Evolutionary conservation across 2,888 invertebrate species (phyloP), one percentile per base, ranked within the genome.

Genomic region (Drosophila helvetica): DNA sequence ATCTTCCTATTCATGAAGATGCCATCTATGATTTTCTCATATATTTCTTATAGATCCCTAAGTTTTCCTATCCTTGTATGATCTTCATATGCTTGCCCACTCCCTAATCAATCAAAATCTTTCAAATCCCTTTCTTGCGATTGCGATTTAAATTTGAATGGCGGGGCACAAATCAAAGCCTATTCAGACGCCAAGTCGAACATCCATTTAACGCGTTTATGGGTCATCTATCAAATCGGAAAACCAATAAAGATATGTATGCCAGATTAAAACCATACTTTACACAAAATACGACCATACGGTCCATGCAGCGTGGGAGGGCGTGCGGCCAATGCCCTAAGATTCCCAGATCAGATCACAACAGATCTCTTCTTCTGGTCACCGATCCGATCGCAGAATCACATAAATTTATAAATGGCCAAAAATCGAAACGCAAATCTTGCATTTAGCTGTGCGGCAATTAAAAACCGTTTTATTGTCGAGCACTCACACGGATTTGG

Each of bases 381-480:
- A 12, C 30, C 30, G 30, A 30, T 30, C 30, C 30, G 30, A 15
- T 5, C 38, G 1, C 38, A 48, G 54, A 48, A 54, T 47, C 61
- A 5, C 18, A 45, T 53, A 43, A 59, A 59, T 30, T 45, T 19
- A 67, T 69, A 63, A 70, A 71, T 54, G 50, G 51, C 61, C 43
- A 66, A 72, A 75, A 33, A 48, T 56, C 52, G 38, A 22, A 56
- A 52, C 53, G 50, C 50, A 64, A 47, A 60, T 59, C 62, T 73
- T 75, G 69, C 69, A 70, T 76, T 72, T 52, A 48, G 59, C 50
- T 58, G 25, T 72, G 47, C 42, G 47, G 22, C 71, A 75, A 71
- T 74, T 80, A 71, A 77, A 80, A 67, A 68, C 12, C 59, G 64
- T 64, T 69, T 66, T 48, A 54, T 67, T 72, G 55, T 51, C 46